Base-by-base conservation (phyloP, 2,888 invertebrate genomes). In the Acanthopleura granulata region DNA sequence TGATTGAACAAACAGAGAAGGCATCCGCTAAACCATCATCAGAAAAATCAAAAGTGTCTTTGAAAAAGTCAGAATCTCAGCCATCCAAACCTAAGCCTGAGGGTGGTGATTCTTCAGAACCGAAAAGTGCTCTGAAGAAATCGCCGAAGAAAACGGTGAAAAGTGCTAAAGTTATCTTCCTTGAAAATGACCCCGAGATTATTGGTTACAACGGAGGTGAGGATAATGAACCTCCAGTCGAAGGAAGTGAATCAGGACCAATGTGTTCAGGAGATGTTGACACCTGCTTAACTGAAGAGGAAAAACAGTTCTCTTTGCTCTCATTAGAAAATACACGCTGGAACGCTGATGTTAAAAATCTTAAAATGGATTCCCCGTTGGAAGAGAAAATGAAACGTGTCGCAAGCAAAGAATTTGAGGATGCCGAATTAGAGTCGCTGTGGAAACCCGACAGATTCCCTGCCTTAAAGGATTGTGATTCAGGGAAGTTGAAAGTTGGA, bases 201-300 rank as follows among this genome's bases (percentile, higher is more conserved):
- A 86, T 87, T 61, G 86, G 86, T 11, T 77, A 82, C 62, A 86
- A 87, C 77, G 87, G 87, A 29, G 87, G 87, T n/a, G 62, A 82
- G 27, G 85, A 84, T 74, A 86, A 85, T 77, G 71, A 84, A 25
- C 77, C 80, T 74, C 77, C 80, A 29, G 83, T 84, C 66, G 76
- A 80, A 30, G 79, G 82, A 27, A 77, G 76, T 61, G 77, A 75
- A 22, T 49, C 72, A 16, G 75, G 77, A 25, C 69, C 57, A 11
- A 74, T 76, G 1, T 72, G 72, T 0, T 77, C 73, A 9, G 82
- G 82, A 57, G 82, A 84, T 22, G 77, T 73, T 25, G 72, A 61
- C 12, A 73, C 85, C 12, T 78, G 82, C 4, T 81, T 87, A 50
- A 85, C 85, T 4, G 85, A 86, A 49, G 84, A 85, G 73, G 87